phyloP scores from a whole-genome alignment of 2,797 vertebrate genomes.

The Bovichtus variegatus region DNA sequence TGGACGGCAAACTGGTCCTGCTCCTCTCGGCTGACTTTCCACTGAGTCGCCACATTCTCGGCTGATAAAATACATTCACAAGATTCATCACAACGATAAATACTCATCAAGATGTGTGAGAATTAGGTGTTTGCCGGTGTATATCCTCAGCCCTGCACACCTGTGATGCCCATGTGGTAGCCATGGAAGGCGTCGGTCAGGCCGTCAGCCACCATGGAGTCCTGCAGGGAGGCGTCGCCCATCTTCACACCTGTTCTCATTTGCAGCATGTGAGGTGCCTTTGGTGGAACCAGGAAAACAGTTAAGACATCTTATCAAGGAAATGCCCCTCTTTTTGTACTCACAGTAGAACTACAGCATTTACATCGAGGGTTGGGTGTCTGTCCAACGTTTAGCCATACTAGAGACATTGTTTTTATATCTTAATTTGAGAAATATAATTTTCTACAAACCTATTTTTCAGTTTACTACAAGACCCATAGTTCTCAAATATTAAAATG shows the following conservation, averaged over 20 bases:
- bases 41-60: conserved; percentile 96
- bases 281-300: neutral
- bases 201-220: conserved; percentile 92
- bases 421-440: neutral
- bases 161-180: conserved; percentile 98
- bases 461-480: neutral
- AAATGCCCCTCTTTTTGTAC: neutral
- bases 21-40: conserved; percentile 89
- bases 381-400: neutral
- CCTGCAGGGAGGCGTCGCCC: conserved; percentile 90
- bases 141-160: conserved; percentile 56
- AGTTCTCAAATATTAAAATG: neutral
- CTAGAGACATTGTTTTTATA: neutral
- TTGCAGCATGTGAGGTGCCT: conserved; percentile 91
- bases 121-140: too few relatives aligned
- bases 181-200: conserved; percentile 94
- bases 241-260: conserved; percentile 92
- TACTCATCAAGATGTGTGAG: neutral
- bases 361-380: neutral
- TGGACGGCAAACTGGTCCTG: conserved; percentile 91
- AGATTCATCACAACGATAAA: neutral
- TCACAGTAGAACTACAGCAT: neutral
- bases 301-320: neutral
- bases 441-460: neutral
- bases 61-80: conserved; percentile 77